phyloP scores from a whole-genome alignment of 2,888 invertebrate genomes.

The Lissonota sp. region DNA sequence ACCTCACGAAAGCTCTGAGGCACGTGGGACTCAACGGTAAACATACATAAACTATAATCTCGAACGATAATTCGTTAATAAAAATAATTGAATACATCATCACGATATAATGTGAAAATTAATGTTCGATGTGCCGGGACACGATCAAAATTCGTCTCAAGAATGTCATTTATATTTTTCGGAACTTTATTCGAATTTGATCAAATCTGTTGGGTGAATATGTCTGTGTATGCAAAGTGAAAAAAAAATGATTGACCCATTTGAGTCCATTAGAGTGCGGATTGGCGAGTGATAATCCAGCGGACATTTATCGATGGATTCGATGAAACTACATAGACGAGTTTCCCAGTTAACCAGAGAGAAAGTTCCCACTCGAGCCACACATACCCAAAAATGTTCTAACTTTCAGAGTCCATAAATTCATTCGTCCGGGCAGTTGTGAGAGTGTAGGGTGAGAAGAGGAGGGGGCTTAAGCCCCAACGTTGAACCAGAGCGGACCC shows the following conservation, averaged over 20 bases:
- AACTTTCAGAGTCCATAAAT: slow-evolving; percentile 59
- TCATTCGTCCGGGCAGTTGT: slow-evolving; percentile 49
- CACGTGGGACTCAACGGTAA: slow-evolving; percentile 10
- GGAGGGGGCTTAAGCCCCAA: slow-evolving; percentile 49
- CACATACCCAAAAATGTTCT: slow-evolving; percentile 49
- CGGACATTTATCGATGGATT: slow-evolving; percentile 39
- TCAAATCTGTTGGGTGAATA: background rate
- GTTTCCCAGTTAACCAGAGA: slow-evolving; percentile 33
- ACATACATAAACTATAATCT: slow-evolving; percentile 23
- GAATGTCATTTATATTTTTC: background rate
- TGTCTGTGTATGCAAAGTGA: background rate
- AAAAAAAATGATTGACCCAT: background rate
- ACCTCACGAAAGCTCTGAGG: slow-evolving; percentile 12
- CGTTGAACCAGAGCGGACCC: slow-evolving; percentile 49
- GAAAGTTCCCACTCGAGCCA: slow-evolving; percentile 24
- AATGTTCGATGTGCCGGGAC: background rate
- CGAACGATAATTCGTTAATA: slow-evolving; percentile 2
- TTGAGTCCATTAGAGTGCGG: slow-evolving; percentile 22
- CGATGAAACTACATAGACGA: slow-evolving; percentile 16
- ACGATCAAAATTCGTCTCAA: background rate
- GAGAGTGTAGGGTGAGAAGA: slow-evolving; percentile 30
- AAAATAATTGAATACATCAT: background rate
- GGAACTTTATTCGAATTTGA: background rate
- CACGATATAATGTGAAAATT: background rate
- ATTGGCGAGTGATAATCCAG: slow-evolving; percentile 40